Evolutionary conservation across 1,140 invertebrate species (phyloP).

Genomic region (Drosophila punjabiensis): DNA sequence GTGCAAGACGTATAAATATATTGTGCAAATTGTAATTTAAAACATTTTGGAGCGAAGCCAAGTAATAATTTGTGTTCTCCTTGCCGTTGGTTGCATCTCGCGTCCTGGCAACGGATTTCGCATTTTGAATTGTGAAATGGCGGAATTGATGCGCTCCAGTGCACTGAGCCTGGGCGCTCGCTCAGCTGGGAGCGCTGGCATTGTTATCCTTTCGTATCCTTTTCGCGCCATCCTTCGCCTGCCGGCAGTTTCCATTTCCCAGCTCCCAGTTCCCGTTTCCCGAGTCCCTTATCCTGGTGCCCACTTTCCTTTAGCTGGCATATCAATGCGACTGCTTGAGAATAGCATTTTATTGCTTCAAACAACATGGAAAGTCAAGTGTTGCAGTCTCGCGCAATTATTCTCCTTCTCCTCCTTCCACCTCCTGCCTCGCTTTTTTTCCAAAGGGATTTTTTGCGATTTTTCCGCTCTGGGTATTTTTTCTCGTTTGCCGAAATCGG

Average conservation of each 20-base stretch:
- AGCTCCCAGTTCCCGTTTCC: neutral
- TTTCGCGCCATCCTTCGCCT: conserved; percentile 25
- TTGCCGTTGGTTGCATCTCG: conserved; percentile 54
- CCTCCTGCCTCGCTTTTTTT: neutral
- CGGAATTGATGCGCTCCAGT: conserved; percentile 76
- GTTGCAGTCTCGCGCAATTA: conserved; percentile 75
- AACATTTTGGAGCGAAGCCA: conserved; percentile 74
- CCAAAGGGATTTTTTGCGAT: conserved; percentile 1
- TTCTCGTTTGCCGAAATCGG: conserved; percentile 51
- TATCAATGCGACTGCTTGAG: conserved; percentile 67
- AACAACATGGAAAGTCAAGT: conserved; percentile 82
- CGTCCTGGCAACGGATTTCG: conserved; percentile 61
- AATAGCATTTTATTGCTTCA: conserved; percentile 75
- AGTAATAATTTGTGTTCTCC: conserved; percentile 75
- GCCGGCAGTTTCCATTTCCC: conserved; percentile 9
- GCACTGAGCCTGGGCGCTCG: conserved; percentile 44
- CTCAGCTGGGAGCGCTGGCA: conserved; percentile 30
- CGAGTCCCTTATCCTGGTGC: neutral
- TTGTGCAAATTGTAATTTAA: conserved; percentile 80
- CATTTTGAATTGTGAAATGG: conserved; percentile 68
- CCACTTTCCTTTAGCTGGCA: conserved; percentile 20
- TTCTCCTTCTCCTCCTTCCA: conserved; percentile 26
- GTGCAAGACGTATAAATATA: conserved; percentile 49
- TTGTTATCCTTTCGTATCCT: conserved; percentile 67
- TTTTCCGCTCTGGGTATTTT: conserved; percentile 28